Percentiles rank a stretch among this genome's conserved stretches.
Conservation (phyloP, 1,140 invertebrate genomes). For the Sarcophaga bullata region DNA sequence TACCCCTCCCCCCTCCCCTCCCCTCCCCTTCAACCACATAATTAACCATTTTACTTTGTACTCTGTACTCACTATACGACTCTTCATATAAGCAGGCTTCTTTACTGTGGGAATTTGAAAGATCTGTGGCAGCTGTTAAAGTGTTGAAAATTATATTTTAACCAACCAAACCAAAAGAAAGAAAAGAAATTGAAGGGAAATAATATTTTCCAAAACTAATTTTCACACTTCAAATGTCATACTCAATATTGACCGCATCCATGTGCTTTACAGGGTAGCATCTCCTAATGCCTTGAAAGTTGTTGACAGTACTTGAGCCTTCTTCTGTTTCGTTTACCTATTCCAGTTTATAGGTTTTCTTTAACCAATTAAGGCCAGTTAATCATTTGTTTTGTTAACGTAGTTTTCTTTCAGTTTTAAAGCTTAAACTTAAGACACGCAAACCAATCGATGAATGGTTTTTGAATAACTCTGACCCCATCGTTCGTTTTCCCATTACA, state of each 20-base stretch:
- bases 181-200: not conserved
- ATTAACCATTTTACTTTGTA: too few relatives aligned
- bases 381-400: constrained; percentile 19
- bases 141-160: constrained; percentile 38
- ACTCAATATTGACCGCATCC: constrained; percentile 10
- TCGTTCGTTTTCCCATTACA: constrained; percentile 19
- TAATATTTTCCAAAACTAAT: constrained; percentile 5
- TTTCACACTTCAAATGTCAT: constrained; percentile 38
- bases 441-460: not conserved
- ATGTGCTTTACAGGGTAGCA: not conserved
- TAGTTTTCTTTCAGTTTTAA: not conserved
- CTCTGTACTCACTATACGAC: too few relatives aligned
- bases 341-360: not conserved
- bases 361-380: not conserved
- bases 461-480: too few relatives aligned
- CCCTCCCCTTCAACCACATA: not conserved
- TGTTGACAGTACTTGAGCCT: too few relatives aligned
- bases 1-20: not conserved
- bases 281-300: too few relatives aligned
- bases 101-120: not conserved
- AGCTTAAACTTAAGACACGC: not conserved
- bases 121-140: constrained; percentile 31
- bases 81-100: too few relatives aligned
- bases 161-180: constrained; percentile 3
- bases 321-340: not conserved